Conservation (phyloP, 2,888 invertebrate species). For the Metacarcinus magister region DNA sequence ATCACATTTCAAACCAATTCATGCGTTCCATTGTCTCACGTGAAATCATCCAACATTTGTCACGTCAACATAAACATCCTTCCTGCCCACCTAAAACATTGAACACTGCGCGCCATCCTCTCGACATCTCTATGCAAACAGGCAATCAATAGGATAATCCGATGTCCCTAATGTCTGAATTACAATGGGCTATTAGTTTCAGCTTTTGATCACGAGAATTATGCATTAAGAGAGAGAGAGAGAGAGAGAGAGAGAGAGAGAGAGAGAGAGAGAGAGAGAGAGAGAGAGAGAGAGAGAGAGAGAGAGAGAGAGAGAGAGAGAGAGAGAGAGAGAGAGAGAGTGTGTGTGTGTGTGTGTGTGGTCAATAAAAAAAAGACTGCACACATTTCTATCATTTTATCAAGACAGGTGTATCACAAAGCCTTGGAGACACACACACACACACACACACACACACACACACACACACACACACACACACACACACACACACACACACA, state of each 20-base stretch:
- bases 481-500: not conserved
- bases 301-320: not conserved
- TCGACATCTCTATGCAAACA: not conserved
- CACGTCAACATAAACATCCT: not conserved
- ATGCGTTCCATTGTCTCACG: not conserved
- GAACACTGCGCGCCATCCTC: not conserved
- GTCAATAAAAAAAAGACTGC: not conserved
- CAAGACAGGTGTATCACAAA: not conserved
- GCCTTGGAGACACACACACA: not conserved
- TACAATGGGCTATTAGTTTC: not conserved
- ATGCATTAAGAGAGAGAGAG: not conserved
- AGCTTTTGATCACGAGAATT: not conserved
- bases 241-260: constrained; percentile 2
- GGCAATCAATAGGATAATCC: not conserved
- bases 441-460: not conserved
- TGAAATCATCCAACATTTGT: not conserved
- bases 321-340: too few relatives aligned
- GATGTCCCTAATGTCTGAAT: not conserved
- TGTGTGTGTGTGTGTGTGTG: too few relatives aligned
- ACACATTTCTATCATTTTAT: not conserved
- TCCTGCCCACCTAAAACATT: not conserved
- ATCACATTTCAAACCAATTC: not conserved
- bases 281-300: constrained; percentile 2
- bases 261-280: constrained; percentile 2
- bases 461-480: not conserved